Percentiles rank a stretch among this genome's conserved stretches.
These are phyloP conservation scores for Amphilophus citrinellus DNA, from an alignment of 2,113 vertebrate genomes.

Conservation along the genomic window DNA sequence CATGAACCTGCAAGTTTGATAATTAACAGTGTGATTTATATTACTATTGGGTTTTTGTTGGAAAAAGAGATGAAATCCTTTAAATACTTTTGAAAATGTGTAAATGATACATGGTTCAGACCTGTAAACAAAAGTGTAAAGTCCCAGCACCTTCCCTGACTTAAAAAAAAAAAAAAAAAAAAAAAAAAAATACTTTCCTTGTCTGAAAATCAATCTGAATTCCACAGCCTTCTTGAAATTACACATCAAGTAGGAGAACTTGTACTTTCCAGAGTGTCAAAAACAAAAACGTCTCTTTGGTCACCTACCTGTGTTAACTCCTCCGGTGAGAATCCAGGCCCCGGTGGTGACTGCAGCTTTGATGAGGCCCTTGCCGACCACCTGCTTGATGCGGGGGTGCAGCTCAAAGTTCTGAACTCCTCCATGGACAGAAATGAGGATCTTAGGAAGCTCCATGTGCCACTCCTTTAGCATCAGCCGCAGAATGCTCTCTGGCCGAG, in stretches of 20 bases:
- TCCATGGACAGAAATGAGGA: conserved; percentile 98
- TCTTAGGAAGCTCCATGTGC: conserved; percentile 99
- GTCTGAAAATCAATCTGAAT: background rate
- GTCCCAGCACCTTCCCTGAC: background rate
- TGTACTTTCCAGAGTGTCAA: background rate
- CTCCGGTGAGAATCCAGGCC: conserved; percentile 99
- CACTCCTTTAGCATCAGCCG: conserved; percentile 97
- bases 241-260: background rate
- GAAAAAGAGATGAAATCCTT: background rate
- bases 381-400: conserved; percentile 96
- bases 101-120: background rate
- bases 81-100: background rate
- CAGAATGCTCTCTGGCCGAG: conserved; percentile 93
- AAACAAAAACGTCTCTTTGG: background rate
- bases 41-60: background rate
- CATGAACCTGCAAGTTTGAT: background rate
- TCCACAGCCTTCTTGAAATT: background rate
- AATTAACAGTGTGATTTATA: background rate
- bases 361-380: conserved; percentile 98
- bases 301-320: conserved; percentile 93
- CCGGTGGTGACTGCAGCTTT: conserved; percentile 99
- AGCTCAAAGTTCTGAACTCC: conserved; percentile 99
- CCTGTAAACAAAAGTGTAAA: background rate
- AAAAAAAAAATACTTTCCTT: background rate
- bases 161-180: background rate